Base-by-base conservation (phyloP, 2,888 invertebrate genomes). In the Drosophila longiperda region DNA sequence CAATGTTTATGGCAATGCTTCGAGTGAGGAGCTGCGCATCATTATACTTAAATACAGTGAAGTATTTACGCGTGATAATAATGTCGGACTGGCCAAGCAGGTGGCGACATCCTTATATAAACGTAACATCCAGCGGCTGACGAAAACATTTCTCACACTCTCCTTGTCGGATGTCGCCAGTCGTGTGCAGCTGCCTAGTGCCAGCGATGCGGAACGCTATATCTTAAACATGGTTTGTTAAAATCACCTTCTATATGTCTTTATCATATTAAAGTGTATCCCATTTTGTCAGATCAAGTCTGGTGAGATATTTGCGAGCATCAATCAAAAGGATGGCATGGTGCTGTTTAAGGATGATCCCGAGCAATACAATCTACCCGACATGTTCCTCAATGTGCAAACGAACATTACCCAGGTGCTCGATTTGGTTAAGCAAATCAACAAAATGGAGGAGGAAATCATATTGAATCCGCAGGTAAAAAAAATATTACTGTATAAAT, bases 321-420 rank as follows among this genome's bases (percentile, higher is more conserved):
- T 99, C 81, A 98, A 99, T 94, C 98, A 99, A 94, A 98, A 97
- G 93, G 99, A 99, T 93, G 99, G 99, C 17, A 99, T 99, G 99
- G 99, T 99, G 20, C 95, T 98, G 62, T 99, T 99, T 92, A 96
- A 97, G 84, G 99, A 99, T 91, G 98, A 97, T 93, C 98, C 98
- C 12, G 98, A 99, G 92, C 98, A 98, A 92, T 99, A 97, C 92
- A 97, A 98, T 87, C 97, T 97, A 75, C 97, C 98, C 0, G 95
- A 95, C 90, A 98, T 98, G 94, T 94, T 99, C 90, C 96, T 96
- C 87, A 95, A 96, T 75, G 93, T 99, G 72, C 98, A 99, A 93
- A 96, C 96, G 90, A 96, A 97, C 94, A 96, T 98, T 95, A 95
- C 96, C 34, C 94, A 96, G 34, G 98, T 98, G 91, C 97, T 98